Percentiles rank a stretch among this genome's conserved stretches.
Evolutionary conservation across 2,113 vertebrate species (phyloP).

Genomic region (Tachycineta bicolor): DNA sequence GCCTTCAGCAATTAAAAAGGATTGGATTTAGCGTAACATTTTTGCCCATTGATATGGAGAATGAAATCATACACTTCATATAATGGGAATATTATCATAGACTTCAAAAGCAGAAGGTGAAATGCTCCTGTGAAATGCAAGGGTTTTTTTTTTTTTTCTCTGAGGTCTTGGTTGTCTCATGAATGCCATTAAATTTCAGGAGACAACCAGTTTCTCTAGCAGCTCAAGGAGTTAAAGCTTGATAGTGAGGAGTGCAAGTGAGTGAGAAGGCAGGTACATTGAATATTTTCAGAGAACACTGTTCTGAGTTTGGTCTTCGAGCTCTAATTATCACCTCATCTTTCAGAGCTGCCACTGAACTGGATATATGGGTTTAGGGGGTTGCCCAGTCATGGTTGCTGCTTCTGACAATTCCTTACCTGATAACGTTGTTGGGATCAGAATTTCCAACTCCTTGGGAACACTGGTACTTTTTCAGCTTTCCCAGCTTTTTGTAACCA

Average conservation of each 20-base stretch:
- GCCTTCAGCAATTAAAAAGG: conserved; percentile 10
- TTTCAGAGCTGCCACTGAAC: not conserved
- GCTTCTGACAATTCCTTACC: not conserved
- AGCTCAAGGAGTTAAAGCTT: not conserved
- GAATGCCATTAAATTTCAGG: not conserved
- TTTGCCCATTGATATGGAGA: not conserved
- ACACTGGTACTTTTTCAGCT: not conserved
- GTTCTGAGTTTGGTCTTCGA: not conserved
- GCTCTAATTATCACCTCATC: not conserved
- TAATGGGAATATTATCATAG: not conserved
- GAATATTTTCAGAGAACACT: not conserved
- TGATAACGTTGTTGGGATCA: not conserved
- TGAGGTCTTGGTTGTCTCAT: not conserved
- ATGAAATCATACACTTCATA: not conserved
- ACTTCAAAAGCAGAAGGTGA: not conserved
- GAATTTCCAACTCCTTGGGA: not conserved
- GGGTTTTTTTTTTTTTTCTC: not conserved
- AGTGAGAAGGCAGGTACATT: not conserved
- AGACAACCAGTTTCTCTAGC: not conserved
- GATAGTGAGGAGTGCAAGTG: not conserved
- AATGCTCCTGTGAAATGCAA: not conserved
- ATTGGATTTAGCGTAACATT: not conserved
- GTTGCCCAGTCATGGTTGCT: not conserved
- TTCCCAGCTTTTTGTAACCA: not conserved
- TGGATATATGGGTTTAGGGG: not conserved